These are phyloP conservation scores for Tachystola acroxantha DNA, from an alignment of 2,888 invertebrate species.

Conservation along the genomic window DNA sequence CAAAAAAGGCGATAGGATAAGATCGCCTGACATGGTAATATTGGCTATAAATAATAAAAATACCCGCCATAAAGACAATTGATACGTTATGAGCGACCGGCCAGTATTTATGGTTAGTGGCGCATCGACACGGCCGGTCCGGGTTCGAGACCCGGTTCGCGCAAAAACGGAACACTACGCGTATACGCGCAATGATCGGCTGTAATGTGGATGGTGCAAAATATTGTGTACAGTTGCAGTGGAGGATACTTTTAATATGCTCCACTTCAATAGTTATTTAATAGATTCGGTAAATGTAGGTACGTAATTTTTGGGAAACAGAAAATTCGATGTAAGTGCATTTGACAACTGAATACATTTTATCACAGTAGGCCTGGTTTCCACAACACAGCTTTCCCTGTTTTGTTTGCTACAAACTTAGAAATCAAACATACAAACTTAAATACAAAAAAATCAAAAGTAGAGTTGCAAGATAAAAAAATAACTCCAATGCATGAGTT, in stretches of 20 bases:
- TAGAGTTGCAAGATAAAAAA: too few relatives aligned
- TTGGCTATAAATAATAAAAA: slow-evolving; percentile 61
- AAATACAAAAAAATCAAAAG: too few relatives aligned
- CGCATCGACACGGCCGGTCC: slow-evolving; percentile 44
- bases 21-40: slow-evolving; percentile 45
- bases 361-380: too few relatives aligned
- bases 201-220: slow-evolving; percentile 65
- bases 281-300: too few relatives aligned
- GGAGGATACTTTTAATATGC: slow-evolving; percentile 21
- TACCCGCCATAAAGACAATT: slow-evolving; percentile 64
- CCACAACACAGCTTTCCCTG: too few relatives aligned
- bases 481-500: too few relatives aligned
- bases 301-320: too few relatives aligned
- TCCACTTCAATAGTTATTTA: slow-evolving; percentile 35
- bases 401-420: too few relatives aligned
- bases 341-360: too few relatives aligned
- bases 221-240: slow-evolving; percentile 46
- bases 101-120: slow-evolving; percentile 56
- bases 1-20: slow-evolving; percentile 25
- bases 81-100: slow-evolving; percentile 61
- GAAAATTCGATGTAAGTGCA: too few relatives aligned
- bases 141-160: slow-evolving; percentile 46
- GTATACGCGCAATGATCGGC: slow-evolving; percentile 65
- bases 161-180: slow-evolving; percentile 42
- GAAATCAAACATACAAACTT: too few relatives aligned